Evolutionary conservation across 2,797 vertebrate species (phyloP), one percentile per base, ranked within the genome.

Genomic region (Dipus sagitta): DNA sequence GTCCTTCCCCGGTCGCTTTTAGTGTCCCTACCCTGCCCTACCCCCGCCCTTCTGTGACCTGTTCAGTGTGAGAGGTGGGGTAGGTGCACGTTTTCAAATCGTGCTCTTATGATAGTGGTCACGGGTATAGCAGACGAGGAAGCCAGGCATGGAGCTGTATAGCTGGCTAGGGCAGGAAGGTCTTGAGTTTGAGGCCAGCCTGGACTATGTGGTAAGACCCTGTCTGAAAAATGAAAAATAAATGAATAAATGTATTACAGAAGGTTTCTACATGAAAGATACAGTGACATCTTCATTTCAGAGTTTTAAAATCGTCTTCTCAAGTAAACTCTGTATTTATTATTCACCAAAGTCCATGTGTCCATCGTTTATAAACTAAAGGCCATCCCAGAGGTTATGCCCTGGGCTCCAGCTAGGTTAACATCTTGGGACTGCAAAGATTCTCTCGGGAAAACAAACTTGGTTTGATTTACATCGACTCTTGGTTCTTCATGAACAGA

Each of bases 371-470:
- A 67, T 65, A 52, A 38, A 88, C 30, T 13, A 7, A 84, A 81
- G 65, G 42, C n/a, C 32, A 21, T 14, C 10, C 2, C 11, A 20
- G 38, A 26, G 17, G 47, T 72, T 54, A 26, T 6, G 6, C 34
- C 32, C 52, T 80, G 11, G 8, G 71, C 54, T 30, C 3, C 23
- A 54, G n/a, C 0, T 47, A 13, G 20, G n/a, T 24, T 24, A 20
- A 8, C 14, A 23, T 38, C 28, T 32, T 8, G 14, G 38, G 10
- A 28, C 58, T 2, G 1, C 1, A 3, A 4, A 2, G 21, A 28
- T 60, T n/a, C 72, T 24, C 32, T 76, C 42, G 6, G 24, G 67
- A 2, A 2, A 13, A 1, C 11, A 23, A 0, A 4, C 30, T n/a
- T n/a, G 52, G 47, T 70, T 70, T 47, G 23, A 68, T 9, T 38